Conservation (phyloP, 1,140 invertebrate species). For the Drosophila eugracilis region DNA sequence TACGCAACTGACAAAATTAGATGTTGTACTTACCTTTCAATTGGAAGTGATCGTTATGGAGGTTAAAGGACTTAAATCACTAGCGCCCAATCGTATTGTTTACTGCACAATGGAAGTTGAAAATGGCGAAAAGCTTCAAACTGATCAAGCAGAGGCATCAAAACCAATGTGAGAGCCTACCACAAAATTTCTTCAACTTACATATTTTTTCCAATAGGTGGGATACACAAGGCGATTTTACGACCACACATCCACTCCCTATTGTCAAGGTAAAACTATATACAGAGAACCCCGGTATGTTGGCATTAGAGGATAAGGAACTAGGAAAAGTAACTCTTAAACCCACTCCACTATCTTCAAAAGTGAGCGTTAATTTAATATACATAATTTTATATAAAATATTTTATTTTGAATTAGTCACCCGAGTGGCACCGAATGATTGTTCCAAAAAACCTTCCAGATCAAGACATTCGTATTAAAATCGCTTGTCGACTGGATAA, state of each 20-base stretch:
- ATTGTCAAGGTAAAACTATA: conserved; percentile 98
- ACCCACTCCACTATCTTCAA: conserved; percentile 96
- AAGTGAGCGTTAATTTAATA: conserved; percentile 86
- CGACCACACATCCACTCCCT: conserved; percentile 98
- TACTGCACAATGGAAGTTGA: conserved; percentile 99
- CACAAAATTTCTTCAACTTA: background rate
- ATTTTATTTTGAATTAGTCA: conserved; percentile 85
- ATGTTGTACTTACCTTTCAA: conserved; percentile 98
- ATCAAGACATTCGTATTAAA: conserved; percentile 98
- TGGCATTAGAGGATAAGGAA: conserved; percentile 99
- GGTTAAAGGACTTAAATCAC: conserved; percentile 98
- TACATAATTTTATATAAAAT: background rate
- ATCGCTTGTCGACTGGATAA: conserved; percentile 99
- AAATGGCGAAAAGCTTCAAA: conserved; percentile 98
- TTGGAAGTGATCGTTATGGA: conserved; percentile 99
- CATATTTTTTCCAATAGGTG: conserved; percentile 87
- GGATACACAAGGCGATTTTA: conserved; percentile 99
- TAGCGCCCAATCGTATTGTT: conserved; percentile 98
- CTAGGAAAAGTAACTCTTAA: conserved; percentile 96
- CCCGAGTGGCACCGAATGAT: conserved; percentile 99
- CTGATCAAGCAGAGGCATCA: conserved; percentile 99
- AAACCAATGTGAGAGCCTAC: conserved; percentile 94
- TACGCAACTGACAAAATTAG: conserved; percentile 96
- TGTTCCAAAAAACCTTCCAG: conserved; percentile 96
- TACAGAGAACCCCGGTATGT: conserved; percentile 98